Conservation (phyloP, 2,888 invertebrate genomes). For the Sesia bembeciformis region DNA sequence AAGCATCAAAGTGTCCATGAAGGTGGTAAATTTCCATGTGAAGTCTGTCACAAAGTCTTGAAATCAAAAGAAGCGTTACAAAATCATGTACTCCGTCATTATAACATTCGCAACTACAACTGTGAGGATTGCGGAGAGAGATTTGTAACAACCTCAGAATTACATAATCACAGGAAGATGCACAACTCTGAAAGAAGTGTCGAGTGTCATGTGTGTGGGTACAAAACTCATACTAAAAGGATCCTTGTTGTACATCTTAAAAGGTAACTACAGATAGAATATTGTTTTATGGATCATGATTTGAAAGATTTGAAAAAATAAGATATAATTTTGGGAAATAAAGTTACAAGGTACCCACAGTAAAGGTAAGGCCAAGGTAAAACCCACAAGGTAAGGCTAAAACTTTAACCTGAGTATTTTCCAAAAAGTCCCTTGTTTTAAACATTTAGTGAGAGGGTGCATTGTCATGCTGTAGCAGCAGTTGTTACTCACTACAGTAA, state of each 20-base stretch:
- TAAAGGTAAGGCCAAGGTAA: too few species aligned
- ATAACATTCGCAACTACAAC: constrained; percentile 56
- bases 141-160: constrained; percentile 60
- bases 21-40: constrained; percentile 40
- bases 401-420: too few species aligned
- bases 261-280: constrained; percentile 27
- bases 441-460: too few species aligned
- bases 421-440: too few species aligned
- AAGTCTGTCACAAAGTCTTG: constrained; percentile 50
- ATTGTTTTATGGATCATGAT: neutral
- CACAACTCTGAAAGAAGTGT: constrained; percentile 41
- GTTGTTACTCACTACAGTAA: too few species aligned
- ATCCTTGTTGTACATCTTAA: constrained; percentile 53
- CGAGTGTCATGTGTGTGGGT: constrained; percentile 58
- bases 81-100: constrained; percentile 57
- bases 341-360: too few species aligned
- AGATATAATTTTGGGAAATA: too few species aligned
- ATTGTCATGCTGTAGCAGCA: too few species aligned
- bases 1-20: constrained; percentile 56
- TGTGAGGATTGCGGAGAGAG: constrained; percentile 65
- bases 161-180: constrained; percentile 54
- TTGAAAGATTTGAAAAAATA: neutral
- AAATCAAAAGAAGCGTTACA: constrained; percentile 52
- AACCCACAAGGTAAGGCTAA: too few species aligned
- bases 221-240: constrained; percentile 54